Evolutionary conservation across 2,797 vertebrate species (phyloP).

Genomic region (Lophotriccus pileatus): DNA sequence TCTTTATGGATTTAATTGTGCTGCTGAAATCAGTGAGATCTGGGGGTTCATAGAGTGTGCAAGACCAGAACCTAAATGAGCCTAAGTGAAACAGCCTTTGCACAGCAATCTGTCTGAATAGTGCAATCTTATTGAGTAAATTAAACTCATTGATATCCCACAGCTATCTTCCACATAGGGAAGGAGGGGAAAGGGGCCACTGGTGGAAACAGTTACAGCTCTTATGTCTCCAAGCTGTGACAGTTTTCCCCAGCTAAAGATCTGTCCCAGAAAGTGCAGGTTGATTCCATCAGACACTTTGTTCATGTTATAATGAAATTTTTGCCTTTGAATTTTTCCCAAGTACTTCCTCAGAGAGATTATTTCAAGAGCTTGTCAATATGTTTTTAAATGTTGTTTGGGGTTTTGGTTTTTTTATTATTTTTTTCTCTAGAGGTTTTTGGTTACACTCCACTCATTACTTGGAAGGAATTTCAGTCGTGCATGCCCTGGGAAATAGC

Average conservation of each 20-base stretch:
- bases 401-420: not conserved
- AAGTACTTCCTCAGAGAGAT: not conserved
- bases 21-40: not conserved
- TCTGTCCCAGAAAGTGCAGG: not conserved
- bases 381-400: not conserved
- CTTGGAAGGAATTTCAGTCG: slow-evolving; percentile 91
- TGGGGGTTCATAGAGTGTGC: not conserved
- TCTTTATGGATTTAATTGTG: not conserved
- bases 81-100: not conserved
- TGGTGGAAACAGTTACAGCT: not conserved
- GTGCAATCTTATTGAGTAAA: not conserved
- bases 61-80: not conserved
- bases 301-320: not conserved
- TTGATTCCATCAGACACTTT: not conserved
- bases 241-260: not conserved
- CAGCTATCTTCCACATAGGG: not conserved
- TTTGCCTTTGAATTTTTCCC: not conserved
- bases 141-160: not conserved
- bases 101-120: not conserved
- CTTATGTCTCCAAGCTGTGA: not conserved
- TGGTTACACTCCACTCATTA: slow-evolving; percentile 79
- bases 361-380: not conserved
- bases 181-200: not conserved
- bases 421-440: slow-evolving; percentile 63
- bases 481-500: slow-evolving; percentile 93